These are phyloP conservation scores for Lordiphosa collinella DNA, from an alignment of 1,140 invertebrate genomes.

Conservation along the genomic window DNA sequence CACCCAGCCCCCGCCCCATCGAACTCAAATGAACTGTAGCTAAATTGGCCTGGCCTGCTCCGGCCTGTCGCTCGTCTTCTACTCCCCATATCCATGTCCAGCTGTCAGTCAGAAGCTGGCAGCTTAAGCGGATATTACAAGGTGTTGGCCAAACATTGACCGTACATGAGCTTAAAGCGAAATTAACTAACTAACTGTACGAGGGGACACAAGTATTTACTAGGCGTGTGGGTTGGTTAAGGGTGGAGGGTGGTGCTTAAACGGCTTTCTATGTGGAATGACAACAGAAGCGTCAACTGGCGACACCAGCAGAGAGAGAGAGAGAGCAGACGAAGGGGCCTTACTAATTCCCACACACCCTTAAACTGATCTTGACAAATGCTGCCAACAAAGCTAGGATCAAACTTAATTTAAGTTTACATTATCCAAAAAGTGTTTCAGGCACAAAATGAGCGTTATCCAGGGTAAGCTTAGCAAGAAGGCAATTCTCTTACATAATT, in stretches of 20 bases:
- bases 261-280: constrained; percentile 17
- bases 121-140: constrained; percentile 77
- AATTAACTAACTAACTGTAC: constrained; percentile 55
- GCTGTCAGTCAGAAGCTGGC: constrained; percentile 56
- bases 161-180: constrained; percentile 76
- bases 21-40: constrained; percentile 73
- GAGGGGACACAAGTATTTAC: too few species aligned
- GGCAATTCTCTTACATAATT: too few species aligned
- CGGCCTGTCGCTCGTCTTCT: constrained; percentile 11
- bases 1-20: neutral
- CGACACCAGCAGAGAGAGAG: neutral
- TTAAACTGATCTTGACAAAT: neutral
- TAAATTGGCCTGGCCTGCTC: constrained; percentile 52
- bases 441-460: too few species aligned
- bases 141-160: constrained; percentile 79
- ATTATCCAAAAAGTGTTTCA: too few species aligned
- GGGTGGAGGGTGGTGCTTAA: constrained; percentile 2
- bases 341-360: too few species aligned
- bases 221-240: neutral
- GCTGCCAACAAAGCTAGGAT: neutral
- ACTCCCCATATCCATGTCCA: constrained; percentile 32
- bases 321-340: neutral
- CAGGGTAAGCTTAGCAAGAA: too few species aligned
- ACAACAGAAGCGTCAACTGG: constrained; percentile 25
- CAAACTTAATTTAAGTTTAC: too few species aligned